Evolutionary conservation across 2,113 vertebrate species (phyloP).

Genomic region (Myanophis thanlyinensis): DNA sequence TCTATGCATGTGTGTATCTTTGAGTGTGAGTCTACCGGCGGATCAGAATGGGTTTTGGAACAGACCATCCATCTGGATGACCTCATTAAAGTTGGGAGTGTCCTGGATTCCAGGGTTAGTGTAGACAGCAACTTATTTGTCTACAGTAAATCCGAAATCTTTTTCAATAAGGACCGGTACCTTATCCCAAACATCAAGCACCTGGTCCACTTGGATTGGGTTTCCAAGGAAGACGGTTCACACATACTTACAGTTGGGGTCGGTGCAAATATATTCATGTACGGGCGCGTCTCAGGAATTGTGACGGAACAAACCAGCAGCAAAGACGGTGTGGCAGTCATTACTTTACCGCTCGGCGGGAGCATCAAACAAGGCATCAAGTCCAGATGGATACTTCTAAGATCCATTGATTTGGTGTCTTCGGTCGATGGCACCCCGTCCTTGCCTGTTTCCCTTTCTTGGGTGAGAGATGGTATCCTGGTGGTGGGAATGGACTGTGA

Average conservation of each 20-base stretch:
- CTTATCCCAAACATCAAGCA: slow-evolving; percentile 93
- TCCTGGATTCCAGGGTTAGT: slow-evolving; percentile 89
- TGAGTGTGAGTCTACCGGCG: slow-evolving; percentile 97
- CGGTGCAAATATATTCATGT: slow-evolving; percentile 98
- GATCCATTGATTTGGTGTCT: slow-evolving; percentile 89
- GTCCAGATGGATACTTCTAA: slow-evolving; percentile 92
- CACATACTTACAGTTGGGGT: slow-evolving; percentile 97
- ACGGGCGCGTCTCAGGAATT: slow-evolving; percentile 92
- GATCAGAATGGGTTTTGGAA: slow-evolving; percentile 97
- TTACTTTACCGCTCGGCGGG: slow-evolving; percentile 94
- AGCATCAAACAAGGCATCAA: slow-evolving; percentile 97
- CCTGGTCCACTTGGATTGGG: slow-evolving; percentile 97
- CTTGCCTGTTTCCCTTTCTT: slow-evolving; percentile 93
- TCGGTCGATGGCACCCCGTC: slow-evolving; percentile 96
- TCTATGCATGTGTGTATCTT: slow-evolving; percentile 99
- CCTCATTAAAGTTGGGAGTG: slow-evolving; percentile 82
- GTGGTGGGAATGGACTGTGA: slow-evolving; percentile 99
- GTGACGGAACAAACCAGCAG: slow-evolving; percentile 88
- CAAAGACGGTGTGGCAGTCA: slow-evolving; percentile 92
- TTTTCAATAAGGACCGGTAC: slow-evolving; percentile 83
- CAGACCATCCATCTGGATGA: slow-evolving; percentile 96
- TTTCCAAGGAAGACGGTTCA: slow-evolving; percentile 98
- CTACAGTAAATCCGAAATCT: slow-evolving; percentile 91
- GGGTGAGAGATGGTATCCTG: slow-evolving; percentile 96
- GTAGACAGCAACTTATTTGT: slow-evolving; percentile 98